Evolutionary conservation across 2,113 vertebrate species (phyloP), one percentile per base, ranked within the genome.

Genomic region (Nansenia antarctica): DNA sequence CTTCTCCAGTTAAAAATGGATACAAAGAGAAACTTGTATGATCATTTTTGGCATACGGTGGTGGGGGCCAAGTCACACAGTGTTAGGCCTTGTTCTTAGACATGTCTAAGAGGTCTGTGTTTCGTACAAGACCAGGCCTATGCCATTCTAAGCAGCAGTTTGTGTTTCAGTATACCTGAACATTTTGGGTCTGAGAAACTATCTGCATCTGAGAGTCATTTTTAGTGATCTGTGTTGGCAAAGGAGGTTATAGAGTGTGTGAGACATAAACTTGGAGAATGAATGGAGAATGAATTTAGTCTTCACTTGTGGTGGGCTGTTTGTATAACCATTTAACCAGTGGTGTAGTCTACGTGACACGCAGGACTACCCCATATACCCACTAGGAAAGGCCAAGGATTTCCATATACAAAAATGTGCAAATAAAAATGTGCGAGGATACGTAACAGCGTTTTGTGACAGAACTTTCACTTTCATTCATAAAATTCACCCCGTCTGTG

Each of bases 1-100:
- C 89, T 91, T 92, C 89, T 87, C 85, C 82, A 79, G 87, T 89
- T 89, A 88, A 91, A 90, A 90, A 89, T 88, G 91, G 90, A 91
- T 87, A 92, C 89, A 93, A 92, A 93, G 90, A 89, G 85, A 92
- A 91, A 91, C 87, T 88, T 90, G 89, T 90, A 90, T 90, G 92
- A 90, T 93, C 84, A 92, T 92, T 92, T 92, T 86, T 91, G 92
- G 91, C 90, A 91, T 87, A 86, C 90, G 86, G 79, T 70, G 81
- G 79, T 83, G 37, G 37, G 37, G 9, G 67, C 39, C 34, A 11
- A 70, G 78, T 79, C 30, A 90, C 85, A 92, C 91, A 92, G 83
- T 86, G 80, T 83, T 86, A 78, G 75, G 83, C 87, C 90, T 90
- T 91, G 90, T 93, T 92, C 92, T 83, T 77, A 83, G 84, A 76